Evolutionary conservation across 2,113 vertebrate species (phyloP), one percentile per base, ranked within the genome.

Genomic region (Terrapene triunguis): DNA sequence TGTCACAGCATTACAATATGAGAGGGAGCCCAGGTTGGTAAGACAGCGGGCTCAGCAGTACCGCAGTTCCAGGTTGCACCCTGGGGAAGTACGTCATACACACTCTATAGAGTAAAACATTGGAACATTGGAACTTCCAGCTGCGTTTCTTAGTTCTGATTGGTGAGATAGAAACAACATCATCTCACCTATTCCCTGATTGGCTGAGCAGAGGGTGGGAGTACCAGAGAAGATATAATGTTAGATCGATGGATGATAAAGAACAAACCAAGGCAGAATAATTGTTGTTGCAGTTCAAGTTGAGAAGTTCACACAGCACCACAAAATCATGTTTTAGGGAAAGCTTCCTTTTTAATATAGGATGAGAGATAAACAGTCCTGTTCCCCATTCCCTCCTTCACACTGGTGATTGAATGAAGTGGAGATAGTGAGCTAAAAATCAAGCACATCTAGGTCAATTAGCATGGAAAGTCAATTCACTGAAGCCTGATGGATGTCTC

Each of bases 401-500:
- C 93, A 95, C 72, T 6, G 69, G 80, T 74, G 83, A 87, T 48
- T 97, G 91, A 97, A 97, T 96, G 89, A 95, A 93, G 65, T 78
- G 59, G 92, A 95, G 85, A 87, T 53, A 96, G 96, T 83, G 94
- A 94, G 94, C 92, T 94, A 97, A 94, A 79, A 97, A 95, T 91
- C 89, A 94, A 90, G 95, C 92, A 96, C 95, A 97, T 97, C 95
- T 97, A 94, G 92, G 96, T 97, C 97, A 97, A 97, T 97, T 97
- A 97, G 94, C 97, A 96, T 96, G 95, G 94, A 95, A 97, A 97
- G 97, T 96, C 97, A 97, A 94, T 96, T 97, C 97, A 97, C 96
- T 94, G 92, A 94, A 93, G 95, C 82, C 96, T 94, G 96, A 97
- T 89, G 96, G 96, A 94, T 97, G 93, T 92, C 93, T 96, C 97